A percentile compares a stretch with the other conserved stretches of the same genome.
phyloP scores from a whole-genome alignment of 2,797 vertebrate species.

The Furcifer pardalis region DNA sequence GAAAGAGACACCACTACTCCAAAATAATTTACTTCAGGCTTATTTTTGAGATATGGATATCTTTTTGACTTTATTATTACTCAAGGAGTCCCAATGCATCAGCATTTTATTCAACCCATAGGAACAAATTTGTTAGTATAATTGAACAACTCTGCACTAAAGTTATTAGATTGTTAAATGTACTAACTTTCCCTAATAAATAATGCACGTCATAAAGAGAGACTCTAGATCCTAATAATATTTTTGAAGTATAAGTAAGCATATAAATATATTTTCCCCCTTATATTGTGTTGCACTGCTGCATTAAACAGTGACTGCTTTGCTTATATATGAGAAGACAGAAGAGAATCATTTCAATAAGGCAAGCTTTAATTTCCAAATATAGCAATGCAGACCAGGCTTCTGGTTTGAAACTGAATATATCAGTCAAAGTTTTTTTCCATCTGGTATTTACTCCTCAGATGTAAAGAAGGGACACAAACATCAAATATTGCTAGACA shows the following conservation, averaged over 20 bases:
- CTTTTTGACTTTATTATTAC: neutral
- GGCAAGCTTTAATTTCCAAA: neutral
- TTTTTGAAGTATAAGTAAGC: neutral
- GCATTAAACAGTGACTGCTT: neutral
- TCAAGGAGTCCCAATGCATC: accelerated
- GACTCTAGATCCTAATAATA: neutral
- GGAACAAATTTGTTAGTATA: neutral
- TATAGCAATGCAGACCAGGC: neutral
- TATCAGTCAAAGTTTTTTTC: neutral
- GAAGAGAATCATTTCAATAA: neutral
- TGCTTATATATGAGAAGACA: conserved; percentile 5
- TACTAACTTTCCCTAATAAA: neutral
- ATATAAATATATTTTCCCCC: neutral
- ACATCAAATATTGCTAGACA: neutral
- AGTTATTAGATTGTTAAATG: neutral
- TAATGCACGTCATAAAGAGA: neutral
- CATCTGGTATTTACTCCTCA: neutral
- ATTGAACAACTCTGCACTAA: neutral
- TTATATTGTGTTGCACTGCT: neutral
- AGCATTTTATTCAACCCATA: conserved; percentile 5
- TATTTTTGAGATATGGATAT: neutral
- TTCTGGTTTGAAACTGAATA: neutral
- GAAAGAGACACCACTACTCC: neutral
- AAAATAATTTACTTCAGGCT: neutral
- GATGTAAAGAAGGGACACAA: neutral